Conservation (phyloP, 2,888 invertebrate genomes). For the Neoitamus cyanurus region DNA sequence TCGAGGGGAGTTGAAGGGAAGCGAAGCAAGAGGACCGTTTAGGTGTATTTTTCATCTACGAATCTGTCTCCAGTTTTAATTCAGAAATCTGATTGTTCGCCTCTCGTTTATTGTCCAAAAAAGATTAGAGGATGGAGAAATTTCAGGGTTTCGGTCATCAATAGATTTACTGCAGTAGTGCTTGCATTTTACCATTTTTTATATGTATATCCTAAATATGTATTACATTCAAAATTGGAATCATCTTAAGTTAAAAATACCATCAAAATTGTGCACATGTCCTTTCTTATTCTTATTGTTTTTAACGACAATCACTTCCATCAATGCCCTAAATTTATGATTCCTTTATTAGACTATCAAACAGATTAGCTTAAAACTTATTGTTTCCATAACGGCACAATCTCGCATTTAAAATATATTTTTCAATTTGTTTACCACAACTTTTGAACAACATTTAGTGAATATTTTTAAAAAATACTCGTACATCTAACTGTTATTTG, state of each 20-base stretch:
- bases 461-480: not conserved
- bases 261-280: not conserved
- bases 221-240: not conserved
- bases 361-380: not conserved
- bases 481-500: not conserved
- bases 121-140: not conserved
- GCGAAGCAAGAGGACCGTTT: not conserved
- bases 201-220: not conserved
- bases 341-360: not conserved
- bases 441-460: not conserved
- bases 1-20: not conserved
- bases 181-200: not conserved
- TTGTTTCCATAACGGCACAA: not conserved
- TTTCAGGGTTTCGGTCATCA: not conserved
- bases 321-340: not conserved
- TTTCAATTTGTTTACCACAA: not conserved
- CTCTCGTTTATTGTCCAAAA: conserved; percentile 11
- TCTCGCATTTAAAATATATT: not conserved
- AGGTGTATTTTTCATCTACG: not conserved
- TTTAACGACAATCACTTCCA: not conserved
- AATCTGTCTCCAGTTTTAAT: not conserved
- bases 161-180: not conserved
- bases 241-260: not conserved
- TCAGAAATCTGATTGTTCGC: not conserved
- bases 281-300: not conserved